Evolutionary conservation across 2,888 invertebrate species (phyloP), one percentile per base, ranked within the genome.

Genomic region (Hartigia nigra): DNA sequence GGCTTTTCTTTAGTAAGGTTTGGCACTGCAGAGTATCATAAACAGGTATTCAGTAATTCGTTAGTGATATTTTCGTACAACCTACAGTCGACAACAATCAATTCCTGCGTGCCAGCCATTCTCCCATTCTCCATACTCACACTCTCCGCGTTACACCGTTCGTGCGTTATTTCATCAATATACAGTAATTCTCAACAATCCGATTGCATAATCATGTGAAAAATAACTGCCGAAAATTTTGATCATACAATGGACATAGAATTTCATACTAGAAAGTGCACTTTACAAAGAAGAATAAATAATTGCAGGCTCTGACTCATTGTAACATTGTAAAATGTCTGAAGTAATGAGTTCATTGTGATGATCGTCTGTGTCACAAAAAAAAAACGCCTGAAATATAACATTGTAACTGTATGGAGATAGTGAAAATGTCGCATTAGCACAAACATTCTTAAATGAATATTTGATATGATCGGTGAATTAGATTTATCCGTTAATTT

Each of bases 11-110:
- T 12, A 31, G 32, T 23, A 1, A 12, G 12, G 31, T 31, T 72
- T 3, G 12, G n/a, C 9, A n/a, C 72, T 72, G 72, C 32, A 9
- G 12, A 31, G 3, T 4, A 14, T 12, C 31, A 12, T 36, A 3
- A n/a, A 12, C n/a, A 34, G 75, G 23, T n/a, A 75, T 36, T 75
- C 36, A 34, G 35, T 36, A 36, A 75, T 75, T 75, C 35, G 35
- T 75, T 36, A 31, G 9, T 12, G 23, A 12, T 32, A 75, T 75
- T 75, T 75, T 75, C 37, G n/a, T 36, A 36, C 31, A 75, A 36
- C 12, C 36, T 34, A 31, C 5, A 75, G 37, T 9, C 32, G 34
- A 75, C 34, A n/a, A 23, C 75, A 34, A 31, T 23, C 36, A 12
- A 23, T 34, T 34, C 12, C 32, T 72, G 23, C 72, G 31, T 31